Evolutionary conservation across 2,888 invertebrate species (phyloP), one percentile per base, ranked within the genome.

Genomic region (Odiellus spinosus): DNA sequence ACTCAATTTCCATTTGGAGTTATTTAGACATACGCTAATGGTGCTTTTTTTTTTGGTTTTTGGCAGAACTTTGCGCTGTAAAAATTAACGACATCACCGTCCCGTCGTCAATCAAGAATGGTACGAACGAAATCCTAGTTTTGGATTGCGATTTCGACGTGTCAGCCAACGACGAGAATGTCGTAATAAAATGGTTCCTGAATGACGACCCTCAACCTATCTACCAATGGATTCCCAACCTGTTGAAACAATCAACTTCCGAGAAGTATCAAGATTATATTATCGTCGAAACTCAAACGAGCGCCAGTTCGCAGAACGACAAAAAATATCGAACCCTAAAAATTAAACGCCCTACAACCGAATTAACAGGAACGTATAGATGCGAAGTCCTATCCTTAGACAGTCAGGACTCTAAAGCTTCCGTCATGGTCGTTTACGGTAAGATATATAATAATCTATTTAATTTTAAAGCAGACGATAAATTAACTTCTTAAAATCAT

Each of bases 171-270:
- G 58, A 58, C 44, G 40, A 45, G 19, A 44, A 49, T 10, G 50
- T 59, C 39, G 57, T 54, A 36, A 56, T 59, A 36, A 59, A 59
- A 49, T 59, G 59, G 59, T 59, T 56, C 52, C 55, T 55, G 44
- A 55, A 56, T 43, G 46, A 54, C 19, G 57, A 59, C 35, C 59
- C 57, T 1, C 51, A 56, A 12, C 55, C 59, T 12, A 57, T 59
- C 33, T 59, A 58, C 44, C 58, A 58, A 49, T 59, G 59, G 59
- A 58, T 59, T 17, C 59, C 58, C 10, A 56, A 57, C 8, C 51
- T 54, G 44, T 41, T 46, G 39, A 20, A 50, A 51, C 38, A 55
- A 36, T 26, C 26, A 26, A 49, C 53, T 2, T 49, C 49, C n/a
- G 40, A 45, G 17, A 38, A 44, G 11, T 36, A 52, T 14, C 42